Evolutionary conservation across 53 echinoderm and acorn worm species (phyloP).

Genomic region (Paelopatides confundens): DNA sequence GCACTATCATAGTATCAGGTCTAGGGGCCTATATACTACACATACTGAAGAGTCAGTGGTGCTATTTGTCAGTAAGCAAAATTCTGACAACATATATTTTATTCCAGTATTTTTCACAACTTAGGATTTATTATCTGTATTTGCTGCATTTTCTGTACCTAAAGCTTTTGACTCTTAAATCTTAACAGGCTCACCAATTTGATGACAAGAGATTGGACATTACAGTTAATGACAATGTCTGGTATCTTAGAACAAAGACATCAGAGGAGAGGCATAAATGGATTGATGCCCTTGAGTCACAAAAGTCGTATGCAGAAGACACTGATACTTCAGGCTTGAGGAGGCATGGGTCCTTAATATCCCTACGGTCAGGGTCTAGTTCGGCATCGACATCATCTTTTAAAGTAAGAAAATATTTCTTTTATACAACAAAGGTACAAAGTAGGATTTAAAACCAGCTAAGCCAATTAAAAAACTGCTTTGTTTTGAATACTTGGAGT

Average conservation of each 20-base stretch:
- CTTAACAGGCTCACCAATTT: constrained; percentile 87
- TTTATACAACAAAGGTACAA: background rate
- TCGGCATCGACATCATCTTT: constrained; percentile 93
- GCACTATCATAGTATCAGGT: too few species aligned
- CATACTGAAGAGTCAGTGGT: too few species aligned
- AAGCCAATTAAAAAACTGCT: too few species aligned
- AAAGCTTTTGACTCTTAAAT: too few species aligned
- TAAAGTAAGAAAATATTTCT: constrained; percentile 70
- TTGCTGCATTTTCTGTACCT: too few species aligned
- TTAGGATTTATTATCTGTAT: too few species aligned
- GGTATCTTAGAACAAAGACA: constrained; percentile 90
- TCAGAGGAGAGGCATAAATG: constrained; percentile 80
- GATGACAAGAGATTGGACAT: constrained; percentile 92
- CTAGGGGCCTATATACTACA: too few species aligned
- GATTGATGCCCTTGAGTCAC: constrained; percentile 90
- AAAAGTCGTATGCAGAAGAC: constrained; percentile 76
- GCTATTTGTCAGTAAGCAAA: too few species aligned
- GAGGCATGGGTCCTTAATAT: constrained; percentile 95
- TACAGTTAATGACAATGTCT: constrained; percentile 92
- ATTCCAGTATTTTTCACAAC: too few species aligned
- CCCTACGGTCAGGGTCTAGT: constrained; percentile 87
- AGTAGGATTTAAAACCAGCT: background rate
- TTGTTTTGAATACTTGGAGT: too few species aligned
- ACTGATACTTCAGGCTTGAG: constrained; percentile 68
- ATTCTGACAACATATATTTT: too few species aligned